Evolutionary conservation across 2,888 invertebrate genomes (phyloP), one percentile per base, ranked within the genome.

Genomic region (Thymelicus acteon): DNA sequence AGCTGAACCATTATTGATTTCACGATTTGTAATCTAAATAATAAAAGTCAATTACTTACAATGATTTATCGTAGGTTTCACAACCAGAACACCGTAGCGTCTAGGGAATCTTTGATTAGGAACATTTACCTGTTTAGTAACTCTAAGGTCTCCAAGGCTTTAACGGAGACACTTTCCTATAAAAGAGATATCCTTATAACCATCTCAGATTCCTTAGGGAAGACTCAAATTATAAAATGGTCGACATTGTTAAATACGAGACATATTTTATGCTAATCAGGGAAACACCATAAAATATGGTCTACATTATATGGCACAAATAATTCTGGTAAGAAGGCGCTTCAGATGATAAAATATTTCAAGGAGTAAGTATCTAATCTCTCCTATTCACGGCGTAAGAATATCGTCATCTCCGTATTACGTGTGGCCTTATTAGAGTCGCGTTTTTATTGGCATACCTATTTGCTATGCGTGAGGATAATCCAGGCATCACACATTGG

Each of bases 391-490:
- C 40, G 15, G n/a, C 47, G 24, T 44, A 47, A 19, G 47, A 47
- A 61, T 61, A 61, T 61, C 44, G 8, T 61, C 19, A 61, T 61
- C 61, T 61, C 19, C 12, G 40, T 47, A 47, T 47, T 61, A 61
- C 40, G 61, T 47, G 24, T 47, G 44, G 24, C 19, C 44, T 61
- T 61, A 61, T 61, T 61, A 61, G 61, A 61, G 19, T 44, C 44
- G 44, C 4, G 19, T 61, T 61, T 61, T 61, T 24, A 61, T 47
- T 47, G 47, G 13, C 47, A 24, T 61, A 40, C 8, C 44, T 15
- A n/a, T 44, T 12, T 44, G 19, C 40, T 44, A 61, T 60, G 60
- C 60, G 61, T 15, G 47, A 44, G 57, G 1, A 47, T 47, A 19
- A 19, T 44, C 8, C 13, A 13, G 24, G 37, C 2, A 39, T 37